Conservation (phyloP, 1,140 invertebrate genomes). For the Tribolium madens region DNA sequence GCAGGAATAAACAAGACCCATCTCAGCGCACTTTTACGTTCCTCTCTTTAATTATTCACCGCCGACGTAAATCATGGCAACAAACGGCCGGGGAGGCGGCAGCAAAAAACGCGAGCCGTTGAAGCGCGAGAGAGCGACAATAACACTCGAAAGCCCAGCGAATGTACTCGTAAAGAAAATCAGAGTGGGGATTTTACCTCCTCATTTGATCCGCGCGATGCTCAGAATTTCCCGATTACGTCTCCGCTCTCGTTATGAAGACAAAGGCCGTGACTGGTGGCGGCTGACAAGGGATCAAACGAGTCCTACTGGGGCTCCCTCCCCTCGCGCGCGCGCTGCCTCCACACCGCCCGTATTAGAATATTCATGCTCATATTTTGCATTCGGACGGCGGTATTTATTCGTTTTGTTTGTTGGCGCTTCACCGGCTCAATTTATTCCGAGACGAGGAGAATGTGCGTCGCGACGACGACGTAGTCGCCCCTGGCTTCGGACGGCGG, state of each 20-base stretch:
- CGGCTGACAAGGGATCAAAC: conserved; percentile 40
- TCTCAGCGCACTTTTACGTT: conserved; percentile 41
- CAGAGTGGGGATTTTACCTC: conserved; percentile 39
- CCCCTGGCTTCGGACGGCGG: background rate
- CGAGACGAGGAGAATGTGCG: background rate
- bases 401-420: conserved; percentile 37
- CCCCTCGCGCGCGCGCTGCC: background rate
- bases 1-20: conserved; percentile 5
- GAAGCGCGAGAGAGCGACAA: conserved; percentile 33
- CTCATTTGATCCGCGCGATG: conserved; percentile 44
- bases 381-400: conserved; percentile 43
- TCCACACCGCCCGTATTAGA: conserved; percentile 34
- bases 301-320: conserved; percentile 23
- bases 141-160: conserved; percentile 1
- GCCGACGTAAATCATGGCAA: conserved; percentile 39
- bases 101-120: background rate
- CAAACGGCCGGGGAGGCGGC: conserved; percentile 3
- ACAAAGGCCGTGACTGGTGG: conserved; percentile 40
- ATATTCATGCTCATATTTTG: conserved; percentile 44
- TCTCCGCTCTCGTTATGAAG: conserved; percentile 37
- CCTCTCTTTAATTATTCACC: conserved; percentile 45
- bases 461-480: background rate
- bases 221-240: conserved; percentile 44
- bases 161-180: conserved; percentile 37
- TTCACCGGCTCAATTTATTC: conserved; percentile 8